These are phyloP conservation scores for Craseonycteris thonglongyai DNA, from an alignment of 2,113 vertebrate genomes.

Conservation along the genomic window DNA sequence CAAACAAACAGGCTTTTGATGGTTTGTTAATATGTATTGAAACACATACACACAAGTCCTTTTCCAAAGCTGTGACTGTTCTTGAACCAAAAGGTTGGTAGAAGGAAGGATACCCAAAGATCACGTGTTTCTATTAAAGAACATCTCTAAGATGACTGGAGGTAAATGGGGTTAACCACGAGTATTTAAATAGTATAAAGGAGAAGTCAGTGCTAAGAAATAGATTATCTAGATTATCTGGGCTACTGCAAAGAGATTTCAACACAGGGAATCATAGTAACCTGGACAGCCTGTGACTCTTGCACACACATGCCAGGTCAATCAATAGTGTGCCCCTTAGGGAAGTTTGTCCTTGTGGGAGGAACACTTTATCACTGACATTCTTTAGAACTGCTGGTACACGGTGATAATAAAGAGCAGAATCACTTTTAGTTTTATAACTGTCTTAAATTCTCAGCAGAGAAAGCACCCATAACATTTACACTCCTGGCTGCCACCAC, in stretches of 20 bases:
- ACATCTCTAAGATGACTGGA: background rate
- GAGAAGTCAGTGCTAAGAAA: background rate
- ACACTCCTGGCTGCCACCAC: too few species aligned
- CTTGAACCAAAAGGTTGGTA: background rate
- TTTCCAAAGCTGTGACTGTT: background rate
- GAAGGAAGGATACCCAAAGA: background rate
- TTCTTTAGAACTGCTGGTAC: background rate
- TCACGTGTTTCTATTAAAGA: background rate
- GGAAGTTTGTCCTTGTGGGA: background rate
- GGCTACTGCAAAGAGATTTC: background rate
- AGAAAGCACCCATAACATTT: background rate
- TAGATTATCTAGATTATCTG: background rate
- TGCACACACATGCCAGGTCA: background rate
- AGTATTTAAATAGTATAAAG: background rate
- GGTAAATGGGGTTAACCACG: background rate
- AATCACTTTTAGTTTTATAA: background rate
- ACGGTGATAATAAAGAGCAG: background rate
- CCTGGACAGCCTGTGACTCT: too few species aligned
- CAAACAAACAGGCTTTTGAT: conserved; percentile 38
- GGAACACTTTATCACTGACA: background rate
- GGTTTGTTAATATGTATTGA: too few species aligned
- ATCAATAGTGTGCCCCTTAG: background rate
- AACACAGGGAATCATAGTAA: background rate
- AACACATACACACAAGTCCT: background rate
- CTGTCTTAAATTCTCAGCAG: background rate